phyloP scores from a whole-genome alignment of 2,113 vertebrate species.

The Bagarius yarrelli region DNA sequence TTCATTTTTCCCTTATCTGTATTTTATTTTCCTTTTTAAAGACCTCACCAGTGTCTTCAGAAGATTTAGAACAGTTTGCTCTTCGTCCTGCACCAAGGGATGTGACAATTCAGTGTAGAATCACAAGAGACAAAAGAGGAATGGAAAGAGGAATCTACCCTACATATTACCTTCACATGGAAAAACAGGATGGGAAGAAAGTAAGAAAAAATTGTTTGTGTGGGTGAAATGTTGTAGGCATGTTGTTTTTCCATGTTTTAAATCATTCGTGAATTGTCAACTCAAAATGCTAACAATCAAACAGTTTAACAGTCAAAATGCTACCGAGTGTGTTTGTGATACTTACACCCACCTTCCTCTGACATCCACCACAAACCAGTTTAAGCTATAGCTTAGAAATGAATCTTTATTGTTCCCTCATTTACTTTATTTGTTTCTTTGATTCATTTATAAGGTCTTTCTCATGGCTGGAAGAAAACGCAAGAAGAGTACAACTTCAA shows the following conservation, averaged over 20 bases:
- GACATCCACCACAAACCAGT: background rate
- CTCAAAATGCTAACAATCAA: no score
- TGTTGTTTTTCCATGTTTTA: no score
- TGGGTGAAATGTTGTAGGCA: no score
- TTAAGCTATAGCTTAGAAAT: background rate
- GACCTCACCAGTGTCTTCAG: slow-evolving; percentile 67
- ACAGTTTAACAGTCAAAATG: no score
- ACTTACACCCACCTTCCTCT: background rate
- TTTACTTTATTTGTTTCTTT: background rate
- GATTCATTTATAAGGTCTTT: slow-evolving; percentile 70
- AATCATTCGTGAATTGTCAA: no score
- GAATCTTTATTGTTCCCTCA: background rate
- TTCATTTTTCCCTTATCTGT: background rate
- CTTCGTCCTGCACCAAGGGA: slow-evolving; percentile 72
- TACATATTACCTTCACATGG: slow-evolving; percentile 85
- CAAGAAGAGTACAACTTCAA: slow-evolving; percentile 85
- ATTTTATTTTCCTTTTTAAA: slow-evolving; percentile 37
- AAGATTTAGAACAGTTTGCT: slow-evolving; percentile 77
- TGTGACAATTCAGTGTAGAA: slow-evolving; percentile 74
- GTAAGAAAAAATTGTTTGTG: slow-evolving; percentile 56
- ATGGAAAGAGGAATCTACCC: slow-evolving; percentile 84
- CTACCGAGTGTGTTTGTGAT: no score
- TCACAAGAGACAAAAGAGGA: slow-evolving; percentile 79
- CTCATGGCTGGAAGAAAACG: slow-evolving; percentile 85
- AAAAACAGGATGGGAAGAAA: slow-evolving; percentile 76